These are phyloP conservation scores for Myripristis jacobus DNA, from an alignment of 2,797 vertebrate genomes.

Conservation along the genomic window DNA sequence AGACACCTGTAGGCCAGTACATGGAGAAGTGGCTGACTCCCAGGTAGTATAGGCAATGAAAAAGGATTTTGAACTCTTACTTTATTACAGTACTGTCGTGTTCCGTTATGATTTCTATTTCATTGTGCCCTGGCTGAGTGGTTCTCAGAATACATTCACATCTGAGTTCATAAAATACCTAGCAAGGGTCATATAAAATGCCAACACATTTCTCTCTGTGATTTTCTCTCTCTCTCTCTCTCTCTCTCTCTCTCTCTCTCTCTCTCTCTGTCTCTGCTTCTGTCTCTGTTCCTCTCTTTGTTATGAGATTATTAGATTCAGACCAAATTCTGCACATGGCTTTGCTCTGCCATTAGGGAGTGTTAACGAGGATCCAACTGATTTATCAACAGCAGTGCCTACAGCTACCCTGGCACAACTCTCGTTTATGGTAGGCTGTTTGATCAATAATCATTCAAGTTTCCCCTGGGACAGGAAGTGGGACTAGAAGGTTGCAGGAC, in stretches of 20 bases:
- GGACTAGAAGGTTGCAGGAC: conserved; percentile 48
- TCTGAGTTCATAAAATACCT: neutral
- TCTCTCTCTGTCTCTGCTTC: neutral
- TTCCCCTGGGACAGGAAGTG: conserved; percentile 50
- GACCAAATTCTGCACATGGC: neutral
- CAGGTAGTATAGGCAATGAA: neutral
- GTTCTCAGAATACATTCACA: neutral
- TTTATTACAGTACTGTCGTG: neutral
- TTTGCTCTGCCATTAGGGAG: neutral
- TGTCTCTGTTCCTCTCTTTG: neutral
- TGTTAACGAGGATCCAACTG: conserved; percentile 10
- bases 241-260: neutral
- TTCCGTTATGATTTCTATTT: conserved; percentile 19
- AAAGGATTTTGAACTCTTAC: conserved; percentile 24
- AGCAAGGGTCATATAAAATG: conserved; percentile 6
- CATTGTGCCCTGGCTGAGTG: neutral
- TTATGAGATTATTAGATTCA: neutral
- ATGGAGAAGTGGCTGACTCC: conserved; percentile 15
- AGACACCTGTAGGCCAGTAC: neutral
- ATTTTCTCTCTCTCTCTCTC: neutral
- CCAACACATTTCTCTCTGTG: neutral
- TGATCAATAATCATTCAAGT: conserved; percentile 59
- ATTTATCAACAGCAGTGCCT: conserved; percentile 14
- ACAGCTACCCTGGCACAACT: neutral
- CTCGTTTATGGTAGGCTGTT: conserved; percentile 34